A percentile compares a stretch with the other conserved stretches of the same genome.
Evolutionary conservation across 2,113 vertebrate species (phyloP).

Genomic region (Periophthalmodon schlosseri): DNA sequence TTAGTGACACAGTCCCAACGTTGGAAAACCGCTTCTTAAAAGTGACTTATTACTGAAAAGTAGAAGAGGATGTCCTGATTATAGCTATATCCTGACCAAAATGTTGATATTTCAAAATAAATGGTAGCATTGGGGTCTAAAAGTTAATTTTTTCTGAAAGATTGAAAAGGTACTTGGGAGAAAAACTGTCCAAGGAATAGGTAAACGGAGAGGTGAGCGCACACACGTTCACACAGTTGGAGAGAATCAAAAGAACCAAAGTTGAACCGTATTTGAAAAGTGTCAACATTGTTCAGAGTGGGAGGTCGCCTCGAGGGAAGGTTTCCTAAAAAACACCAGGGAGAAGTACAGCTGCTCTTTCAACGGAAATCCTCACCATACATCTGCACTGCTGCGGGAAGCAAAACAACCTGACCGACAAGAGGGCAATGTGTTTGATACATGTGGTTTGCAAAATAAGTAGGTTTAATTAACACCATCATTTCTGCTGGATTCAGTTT

Average conservation of each 20-base stretch:
- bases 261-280: constrained; percentile 30
- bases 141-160: constrained; percentile 23
- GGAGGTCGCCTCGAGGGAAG: constrained; percentile 53
- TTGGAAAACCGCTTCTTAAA: constrained; percentile 49
- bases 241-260: constrained; percentile 43
- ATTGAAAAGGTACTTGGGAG: constrained; percentile 33
- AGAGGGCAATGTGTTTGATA: not conserved
- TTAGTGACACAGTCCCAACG: constrained; percentile 14
- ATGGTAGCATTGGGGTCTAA: constrained; percentile 21
- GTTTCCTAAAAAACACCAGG: constrained; percentile 36
- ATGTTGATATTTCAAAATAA: constrained; percentile 54
- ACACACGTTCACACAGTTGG: not conserved
- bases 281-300: constrained; percentile 59
- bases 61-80: constrained; percentile 58
- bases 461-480: too few relatives aligned
- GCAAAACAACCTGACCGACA: constrained; percentile 49
- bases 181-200: not conserved
- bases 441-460: not conserved
- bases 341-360: constrained; percentile 59
- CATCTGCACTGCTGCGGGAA: constrained; percentile 54
- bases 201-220: constrained; percentile 16
- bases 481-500: not conserved
- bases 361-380: constrained; percentile 63
- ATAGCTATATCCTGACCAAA: constrained; percentile 57
- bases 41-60: constrained; percentile 52